Conservation (phyloP, 2,797 vertebrate genomes). For the Peromyscus melanophrys region DNA sequence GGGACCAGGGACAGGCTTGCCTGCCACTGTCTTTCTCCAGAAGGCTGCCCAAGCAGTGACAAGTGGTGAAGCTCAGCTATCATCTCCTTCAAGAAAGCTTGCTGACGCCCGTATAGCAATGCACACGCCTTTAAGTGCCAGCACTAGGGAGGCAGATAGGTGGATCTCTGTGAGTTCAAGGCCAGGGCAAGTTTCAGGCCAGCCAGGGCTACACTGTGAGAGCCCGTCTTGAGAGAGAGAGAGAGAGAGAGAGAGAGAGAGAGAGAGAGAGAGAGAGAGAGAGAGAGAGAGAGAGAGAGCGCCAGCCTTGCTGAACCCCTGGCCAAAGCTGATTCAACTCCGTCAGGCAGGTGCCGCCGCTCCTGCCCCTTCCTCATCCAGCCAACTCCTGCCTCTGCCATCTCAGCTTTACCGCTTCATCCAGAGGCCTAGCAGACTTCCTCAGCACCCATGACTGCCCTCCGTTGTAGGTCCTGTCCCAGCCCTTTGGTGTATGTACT, state of each 20-base stretch:
- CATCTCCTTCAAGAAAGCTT: not conserved
- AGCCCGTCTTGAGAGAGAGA: not conserved
- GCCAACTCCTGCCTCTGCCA: not conserved
- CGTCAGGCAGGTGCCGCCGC: not conserved
- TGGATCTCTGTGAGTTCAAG: not conserved
- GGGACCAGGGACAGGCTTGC: not conserved
- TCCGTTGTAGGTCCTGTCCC: not conserved
- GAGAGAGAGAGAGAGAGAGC: not conserved
- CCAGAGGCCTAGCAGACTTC: not conserved
- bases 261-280: not conserved
- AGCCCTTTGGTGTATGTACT: not conserved
- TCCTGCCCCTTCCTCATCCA: not conserved
- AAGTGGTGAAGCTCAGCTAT: not conserved
- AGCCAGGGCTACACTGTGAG: not conserved
- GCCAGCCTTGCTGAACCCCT: not conserved
- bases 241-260: not conserved
- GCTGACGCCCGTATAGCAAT: not conserved
- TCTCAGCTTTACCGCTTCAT: not conserved
- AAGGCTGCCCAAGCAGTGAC: not conserved
- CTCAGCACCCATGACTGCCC: not conserved
- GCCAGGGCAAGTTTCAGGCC: not conserved
- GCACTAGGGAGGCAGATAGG: not conserved
- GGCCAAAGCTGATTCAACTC: not conserved
- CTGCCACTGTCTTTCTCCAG: not conserved
- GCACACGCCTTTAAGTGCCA: not conserved